Conservation (phyloP, 2,797 vertebrate genomes). For the Acanthornis magna region DNA sequence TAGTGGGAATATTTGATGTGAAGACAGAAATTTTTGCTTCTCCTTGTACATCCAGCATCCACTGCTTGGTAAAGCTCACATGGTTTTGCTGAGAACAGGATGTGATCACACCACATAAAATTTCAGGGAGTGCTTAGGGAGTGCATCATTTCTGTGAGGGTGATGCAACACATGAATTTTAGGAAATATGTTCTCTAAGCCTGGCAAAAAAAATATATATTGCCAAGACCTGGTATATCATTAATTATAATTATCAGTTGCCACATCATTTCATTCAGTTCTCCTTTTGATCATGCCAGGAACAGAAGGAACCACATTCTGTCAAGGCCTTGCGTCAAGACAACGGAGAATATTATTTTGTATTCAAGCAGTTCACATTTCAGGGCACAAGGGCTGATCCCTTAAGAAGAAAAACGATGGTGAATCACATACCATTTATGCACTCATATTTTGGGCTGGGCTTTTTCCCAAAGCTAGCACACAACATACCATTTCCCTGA, state of each 20-base stretch:
- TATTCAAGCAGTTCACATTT: not conserved
- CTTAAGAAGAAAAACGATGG: not conserved
- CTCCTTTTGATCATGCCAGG: not conserved
- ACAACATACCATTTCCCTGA: not conserved
- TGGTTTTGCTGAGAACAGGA: not conserved
- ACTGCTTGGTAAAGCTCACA: not conserved
- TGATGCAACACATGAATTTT: not conserved
- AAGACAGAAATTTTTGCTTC: not conserved
- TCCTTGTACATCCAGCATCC: not conserved
- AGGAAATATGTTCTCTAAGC: not conserved
- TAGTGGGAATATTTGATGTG: not conserved
- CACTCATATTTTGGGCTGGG: not conserved
- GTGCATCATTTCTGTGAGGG: not conserved
- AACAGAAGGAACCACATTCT: constrained; percentile 22
- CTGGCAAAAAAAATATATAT: not conserved
- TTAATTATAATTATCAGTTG: constrained; percentile 15
- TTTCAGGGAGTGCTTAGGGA: not conserved
- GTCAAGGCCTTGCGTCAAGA: not conserved
- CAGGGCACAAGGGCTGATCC: not conserved
- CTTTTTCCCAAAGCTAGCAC: not conserved
- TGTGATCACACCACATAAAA: not conserved
- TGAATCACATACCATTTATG: not conserved
- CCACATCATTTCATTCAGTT: not conserved
- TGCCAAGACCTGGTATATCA: not conserved
- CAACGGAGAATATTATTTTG: not conserved